phyloP scores from a whole-genome alignment of 2,113 vertebrate genomes.

The Leuciscus idus region DNA sequence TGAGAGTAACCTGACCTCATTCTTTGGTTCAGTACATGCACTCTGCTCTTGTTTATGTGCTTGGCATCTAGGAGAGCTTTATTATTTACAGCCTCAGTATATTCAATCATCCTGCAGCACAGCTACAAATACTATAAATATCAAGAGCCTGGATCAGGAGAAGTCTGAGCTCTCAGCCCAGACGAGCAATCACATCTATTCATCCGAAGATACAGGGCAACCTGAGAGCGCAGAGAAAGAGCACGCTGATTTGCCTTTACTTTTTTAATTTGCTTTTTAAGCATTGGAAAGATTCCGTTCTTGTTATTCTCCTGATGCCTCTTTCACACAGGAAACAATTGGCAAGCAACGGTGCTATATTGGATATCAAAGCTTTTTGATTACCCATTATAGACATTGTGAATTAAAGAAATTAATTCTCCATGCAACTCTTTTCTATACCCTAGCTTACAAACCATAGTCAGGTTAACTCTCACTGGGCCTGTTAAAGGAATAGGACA shows the following conservation, averaged over 20 bases:
- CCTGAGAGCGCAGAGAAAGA: not conserved
- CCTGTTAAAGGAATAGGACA: too few relatives aligned
- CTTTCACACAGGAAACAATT: not conserved
- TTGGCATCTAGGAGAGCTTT: constrained; percentile 42
- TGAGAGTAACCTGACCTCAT: constrained; percentile 28
- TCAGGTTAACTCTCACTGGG: too few relatives aligned
- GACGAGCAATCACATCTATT: constrained; percentile 43
- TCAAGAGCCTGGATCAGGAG: not conserved
- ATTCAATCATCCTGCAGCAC: constrained; percentile 56
- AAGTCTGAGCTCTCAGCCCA: constrained; percentile 48
- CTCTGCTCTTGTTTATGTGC: constrained; percentile 42
- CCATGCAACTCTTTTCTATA: not conserved
- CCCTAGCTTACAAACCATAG: too few relatives aligned
- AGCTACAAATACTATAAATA: constrained; percentile 54
- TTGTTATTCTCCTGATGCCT: not conserved
- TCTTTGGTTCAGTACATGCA: constrained; percentile 32
- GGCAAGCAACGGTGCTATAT: not conserved
- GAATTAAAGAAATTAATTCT: not conserved
- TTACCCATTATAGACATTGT: not conserved
- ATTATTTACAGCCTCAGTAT: constrained; percentile 54
- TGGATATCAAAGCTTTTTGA: not conserved
- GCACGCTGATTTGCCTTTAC: not conserved
- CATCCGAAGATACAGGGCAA: constrained; percentile 35
- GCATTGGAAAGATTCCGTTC: not conserved
- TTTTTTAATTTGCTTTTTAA: not conserved